These are phyloP conservation scores for Prosopocoilus inquinatus DNA, from an alignment of 2,888 invertebrate species.

Conservation along the genomic window DNA sequence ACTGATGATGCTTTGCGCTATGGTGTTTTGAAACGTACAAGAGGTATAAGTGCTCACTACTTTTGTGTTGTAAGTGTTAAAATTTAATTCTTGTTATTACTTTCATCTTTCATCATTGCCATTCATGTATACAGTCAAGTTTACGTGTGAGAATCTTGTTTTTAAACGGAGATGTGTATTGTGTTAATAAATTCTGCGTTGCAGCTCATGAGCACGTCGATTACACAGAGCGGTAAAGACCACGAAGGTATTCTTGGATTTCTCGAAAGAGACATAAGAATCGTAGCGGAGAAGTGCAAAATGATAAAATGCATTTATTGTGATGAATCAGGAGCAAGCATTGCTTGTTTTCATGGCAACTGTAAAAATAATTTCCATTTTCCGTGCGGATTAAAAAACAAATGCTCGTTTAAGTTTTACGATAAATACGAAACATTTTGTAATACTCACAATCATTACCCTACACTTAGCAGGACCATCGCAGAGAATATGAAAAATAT, in stretches of 20 bases:
- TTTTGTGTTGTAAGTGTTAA: conserved; percentile 2
- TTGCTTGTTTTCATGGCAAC: not conserved
- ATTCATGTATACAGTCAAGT: too few species aligned
- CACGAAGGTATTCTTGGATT: conserved; percentile 3
- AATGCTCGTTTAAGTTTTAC: not conserved
- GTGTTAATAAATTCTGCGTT: not conserved
- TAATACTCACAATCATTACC: not conserved
- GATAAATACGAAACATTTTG: not conserved
- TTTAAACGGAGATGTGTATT: too few species aligned
- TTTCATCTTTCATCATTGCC: not conserved
- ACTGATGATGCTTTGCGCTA: not conserved
- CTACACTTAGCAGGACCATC: not conserved
- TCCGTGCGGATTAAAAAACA: not conserved
- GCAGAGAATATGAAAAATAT: not conserved
- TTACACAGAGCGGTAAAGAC: not conserved
- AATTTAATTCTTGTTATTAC: not conserved
- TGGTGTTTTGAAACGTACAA: not conserved
- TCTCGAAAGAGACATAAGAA: not conserved
- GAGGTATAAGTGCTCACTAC: not conserved
- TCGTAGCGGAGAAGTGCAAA: not conserved
- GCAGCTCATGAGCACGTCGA: not conserved
- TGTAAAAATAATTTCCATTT: not conserved
- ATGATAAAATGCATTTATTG: not conserved
- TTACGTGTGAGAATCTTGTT: too few species aligned
- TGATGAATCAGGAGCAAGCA: not conserved